phyloP scores from a whole-genome alignment of 2,888 invertebrate genomes.

The Pyrrhopygopsis socrates region DNA sequence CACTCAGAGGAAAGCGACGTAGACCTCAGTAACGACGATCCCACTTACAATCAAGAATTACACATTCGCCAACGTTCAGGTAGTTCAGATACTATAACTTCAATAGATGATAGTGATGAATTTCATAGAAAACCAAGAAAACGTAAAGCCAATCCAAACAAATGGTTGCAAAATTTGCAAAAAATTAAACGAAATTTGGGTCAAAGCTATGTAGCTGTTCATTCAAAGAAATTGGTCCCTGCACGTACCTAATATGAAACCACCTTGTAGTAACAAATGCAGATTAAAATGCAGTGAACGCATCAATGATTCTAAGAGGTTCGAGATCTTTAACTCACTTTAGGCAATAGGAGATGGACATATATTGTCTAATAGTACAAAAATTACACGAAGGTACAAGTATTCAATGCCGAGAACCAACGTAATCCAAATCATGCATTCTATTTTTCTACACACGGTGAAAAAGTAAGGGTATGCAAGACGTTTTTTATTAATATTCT shows the following conservation, averaged over 20 bases:
- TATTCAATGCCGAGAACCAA: constrained; percentile 13
- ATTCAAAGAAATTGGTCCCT: constrained; percentile 46
- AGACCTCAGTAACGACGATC: constrained; percentile 43
- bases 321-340: neutral
- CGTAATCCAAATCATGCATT: constrained; percentile 21
- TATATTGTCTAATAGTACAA: no score
- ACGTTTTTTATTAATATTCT: constrained; percentile 16
- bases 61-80: constrained; percentile 33
- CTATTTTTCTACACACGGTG: constrained; percentile 8
- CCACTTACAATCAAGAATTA: constrained; percentile 41
- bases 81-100: constrained; percentile 34
- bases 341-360: neutral
- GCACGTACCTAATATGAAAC: constrained; percentile 37
- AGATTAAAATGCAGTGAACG: constrained; percentile 44
- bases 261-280: constrained; percentile 23
- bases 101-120: no score
- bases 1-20: constrained; percentile 22
- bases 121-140: constrained; percentile 33
- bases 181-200: constrained; percentile 46
- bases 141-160: constrained; percentile 22
- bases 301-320: neutral
- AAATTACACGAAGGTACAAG: constrained; percentile 17
- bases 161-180: constrained; percentile 23
- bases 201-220: constrained; percentile 36
- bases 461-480: constrained; percentile 15